Evolutionary conservation across 2,113 vertebrate genomes (phyloP).

Genomic region (Catharus bicknelli): DNA sequence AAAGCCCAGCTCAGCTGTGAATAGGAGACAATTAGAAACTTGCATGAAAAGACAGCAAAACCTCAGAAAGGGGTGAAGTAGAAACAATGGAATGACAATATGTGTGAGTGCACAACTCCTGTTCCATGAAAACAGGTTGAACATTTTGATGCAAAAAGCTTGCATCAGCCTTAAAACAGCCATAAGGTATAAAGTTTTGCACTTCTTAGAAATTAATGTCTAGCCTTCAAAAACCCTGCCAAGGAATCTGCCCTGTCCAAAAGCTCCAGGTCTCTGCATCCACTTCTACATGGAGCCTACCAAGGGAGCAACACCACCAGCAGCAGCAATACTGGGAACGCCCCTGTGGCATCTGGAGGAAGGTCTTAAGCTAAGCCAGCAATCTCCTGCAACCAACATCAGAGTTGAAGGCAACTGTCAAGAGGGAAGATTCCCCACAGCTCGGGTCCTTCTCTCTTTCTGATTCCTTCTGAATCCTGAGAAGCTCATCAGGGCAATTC

Average conservation of each 20-base stretch:
- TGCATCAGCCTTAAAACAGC: not conserved
- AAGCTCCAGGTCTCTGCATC: not conserved
- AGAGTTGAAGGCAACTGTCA: not conserved
- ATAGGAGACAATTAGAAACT: not conserved
- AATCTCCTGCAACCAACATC: not conserved
- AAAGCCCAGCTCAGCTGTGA: not conserved
- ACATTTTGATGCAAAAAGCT: not conserved
- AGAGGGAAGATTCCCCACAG: not conserved
- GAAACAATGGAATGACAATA: not conserved
- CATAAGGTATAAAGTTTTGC: not conserved
- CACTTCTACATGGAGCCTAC: not conserved
- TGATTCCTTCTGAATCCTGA: constrained; percentile 3
- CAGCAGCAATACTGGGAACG: not conserved
- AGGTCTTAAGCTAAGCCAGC: not conserved
- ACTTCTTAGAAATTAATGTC: not conserved
- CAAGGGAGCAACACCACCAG: not conserved
- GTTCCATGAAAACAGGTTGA: not conserved
- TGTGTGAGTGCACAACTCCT: not conserved
- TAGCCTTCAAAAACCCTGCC: not conserved
- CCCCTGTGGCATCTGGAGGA: not conserved
- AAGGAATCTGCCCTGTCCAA: not conserved
- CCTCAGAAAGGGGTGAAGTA: not conserved
- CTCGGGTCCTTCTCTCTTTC: not conserved
- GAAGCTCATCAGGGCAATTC: not conserved
- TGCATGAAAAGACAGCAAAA: not conserved